Evolutionary conservation across 2,888 invertebrate species (phyloP).

Genomic region (Copidosoma aretas): DNA sequence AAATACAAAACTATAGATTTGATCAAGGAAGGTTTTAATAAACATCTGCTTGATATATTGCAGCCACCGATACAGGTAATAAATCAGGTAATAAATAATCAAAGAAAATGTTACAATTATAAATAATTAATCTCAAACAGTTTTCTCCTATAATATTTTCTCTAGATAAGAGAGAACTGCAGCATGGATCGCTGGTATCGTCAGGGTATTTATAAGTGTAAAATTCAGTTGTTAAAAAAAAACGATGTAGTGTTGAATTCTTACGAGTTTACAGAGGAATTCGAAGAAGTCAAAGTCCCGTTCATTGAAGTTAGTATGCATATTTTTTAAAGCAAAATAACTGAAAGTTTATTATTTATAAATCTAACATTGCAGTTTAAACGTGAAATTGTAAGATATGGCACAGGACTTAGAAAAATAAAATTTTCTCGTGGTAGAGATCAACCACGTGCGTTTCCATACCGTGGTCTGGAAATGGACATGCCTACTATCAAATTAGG

Average conservation of each 20-base stretch:
- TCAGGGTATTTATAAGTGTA: slow-evolving; percentile 50
- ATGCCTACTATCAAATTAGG: too few relatives aligned
- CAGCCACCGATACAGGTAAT: slow-evolving; percentile 65
- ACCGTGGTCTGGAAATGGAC: too few relatives aligned
- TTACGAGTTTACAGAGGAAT: slow-evolving; percentile 42
- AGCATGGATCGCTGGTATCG: slow-evolving; percentile 55
- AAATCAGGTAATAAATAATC: neutral
- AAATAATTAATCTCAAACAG: too few relatives aligned
- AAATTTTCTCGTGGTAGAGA: slow-evolving; percentile 66
- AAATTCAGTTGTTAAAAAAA: slow-evolving; percentile 44
- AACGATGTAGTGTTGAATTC: slow-evolving; percentile 41
- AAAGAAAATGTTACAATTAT: too few relatives aligned
- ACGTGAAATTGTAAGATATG: slow-evolving; percentile 65
- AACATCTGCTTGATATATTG: slow-evolving; percentile 62
- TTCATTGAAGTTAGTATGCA: slow-evolving; percentile 47
- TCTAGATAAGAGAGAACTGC: too few relatives aligned
- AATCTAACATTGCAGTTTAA: slow-evolving; percentile 61
- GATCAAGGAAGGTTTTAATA: slow-evolving; percentile 57
- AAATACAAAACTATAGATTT: slow-evolving; percentile 64
- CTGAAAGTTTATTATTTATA: too few relatives aligned
- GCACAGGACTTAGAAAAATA: slow-evolving; percentile 64
- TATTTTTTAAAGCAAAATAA: too few relatives aligned
- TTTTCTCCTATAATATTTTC: too few relatives aligned
- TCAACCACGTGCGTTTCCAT: too few relatives aligned
- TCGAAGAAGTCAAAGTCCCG: slow-evolving; percentile 47